These are phyloP conservation scores for Trichopria drosophilae DNA, from an alignment of 2,888 invertebrate species.

Conservation along the genomic window DNA sequence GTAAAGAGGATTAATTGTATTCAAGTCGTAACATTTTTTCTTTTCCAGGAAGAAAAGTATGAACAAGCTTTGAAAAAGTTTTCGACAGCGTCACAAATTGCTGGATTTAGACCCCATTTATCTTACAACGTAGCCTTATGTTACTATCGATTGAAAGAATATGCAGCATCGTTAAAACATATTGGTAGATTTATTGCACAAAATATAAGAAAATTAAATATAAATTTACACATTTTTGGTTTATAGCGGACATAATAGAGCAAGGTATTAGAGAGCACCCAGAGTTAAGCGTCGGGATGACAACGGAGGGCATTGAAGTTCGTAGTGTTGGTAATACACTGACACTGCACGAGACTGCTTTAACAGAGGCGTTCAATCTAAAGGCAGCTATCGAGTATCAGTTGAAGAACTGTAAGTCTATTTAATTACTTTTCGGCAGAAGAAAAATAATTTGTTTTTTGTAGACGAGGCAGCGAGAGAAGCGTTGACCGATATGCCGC, in stretches of 20 bases:
- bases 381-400: constrained; percentile 99
- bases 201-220: no score
- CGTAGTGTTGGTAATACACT: constrained; percentile 95
- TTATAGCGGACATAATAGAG: constrained; percentile 85
- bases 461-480: constrained; percentile 81
- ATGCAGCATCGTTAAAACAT: constrained; percentile 87
- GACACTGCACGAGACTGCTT: constrained; percentile 90
- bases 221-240: constrained; percentile 17
- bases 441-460: constrained; percentile 23
- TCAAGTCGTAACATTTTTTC: constrained; percentile 5
- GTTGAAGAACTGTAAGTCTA: constrained; percentile 72
- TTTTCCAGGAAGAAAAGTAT: constrained; percentile 74
- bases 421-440: not conserved
- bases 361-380: constrained; percentile 97
- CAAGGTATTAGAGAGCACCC: constrained; percentile 95
- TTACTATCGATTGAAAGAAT: constrained; percentile 92
- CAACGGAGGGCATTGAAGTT: constrained; percentile 89
- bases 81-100: constrained; percentile 79
- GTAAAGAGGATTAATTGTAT: not conserved
- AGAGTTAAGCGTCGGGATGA: constrained; percentile 95
- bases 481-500: constrained; percentile 87
- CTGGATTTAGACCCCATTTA: constrained; percentile 87
- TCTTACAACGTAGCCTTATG: constrained; percentile 96
- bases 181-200: constrained; percentile 69
- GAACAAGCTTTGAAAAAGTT: constrained; percentile 93